phyloP scores from a whole-genome alignment of 92 coral and sea anemone species.

The Ricordea florida region DNA sequence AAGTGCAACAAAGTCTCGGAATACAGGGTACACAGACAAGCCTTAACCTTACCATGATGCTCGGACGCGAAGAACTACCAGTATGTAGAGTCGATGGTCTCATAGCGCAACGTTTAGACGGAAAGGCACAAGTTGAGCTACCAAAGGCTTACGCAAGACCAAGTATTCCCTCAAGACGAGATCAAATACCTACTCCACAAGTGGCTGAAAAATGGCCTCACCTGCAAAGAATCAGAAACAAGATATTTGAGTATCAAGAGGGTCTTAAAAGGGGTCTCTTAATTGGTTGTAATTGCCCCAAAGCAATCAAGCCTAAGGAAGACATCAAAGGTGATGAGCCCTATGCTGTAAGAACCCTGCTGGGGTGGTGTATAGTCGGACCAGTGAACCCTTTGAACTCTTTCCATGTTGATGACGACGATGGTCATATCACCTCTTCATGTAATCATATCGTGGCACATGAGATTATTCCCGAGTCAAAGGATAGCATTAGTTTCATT shows the following conservation, averaged over 20 bases:
- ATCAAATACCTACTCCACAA: too few species aligned
- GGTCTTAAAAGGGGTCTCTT: background rate
- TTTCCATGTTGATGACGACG: too few species aligned
- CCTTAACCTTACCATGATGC: conserved; percentile 49
- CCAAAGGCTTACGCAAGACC: conserved; percentile 55
- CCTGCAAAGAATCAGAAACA: too few species aligned
- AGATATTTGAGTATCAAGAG: background rate
- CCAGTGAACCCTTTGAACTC: too few species aligned
- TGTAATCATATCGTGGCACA: too few species aligned
- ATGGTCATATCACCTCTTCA: too few species aligned
- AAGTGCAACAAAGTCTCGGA: conserved; percentile 45
- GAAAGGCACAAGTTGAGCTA: conserved; percentile 13
- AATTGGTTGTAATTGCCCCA: background rate
- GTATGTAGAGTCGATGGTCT: conserved; percentile 38
- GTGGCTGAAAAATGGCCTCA: too few species aligned
- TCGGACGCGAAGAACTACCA: conserved; percentile 10
- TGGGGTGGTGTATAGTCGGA: too few species aligned
- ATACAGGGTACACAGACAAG: conserved; percentile 31
- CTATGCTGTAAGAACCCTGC: too few species aligned
- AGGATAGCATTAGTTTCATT: too few species aligned
- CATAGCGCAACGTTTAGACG: conserved; percentile 18
- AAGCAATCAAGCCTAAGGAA: background rate
- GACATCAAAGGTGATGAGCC: background rate
- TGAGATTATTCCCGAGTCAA: too few species aligned
- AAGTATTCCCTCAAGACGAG: too few species aligned